Conservation (phyloP, 2,113 vertebrate species). For the Hucho hucho region DNA sequence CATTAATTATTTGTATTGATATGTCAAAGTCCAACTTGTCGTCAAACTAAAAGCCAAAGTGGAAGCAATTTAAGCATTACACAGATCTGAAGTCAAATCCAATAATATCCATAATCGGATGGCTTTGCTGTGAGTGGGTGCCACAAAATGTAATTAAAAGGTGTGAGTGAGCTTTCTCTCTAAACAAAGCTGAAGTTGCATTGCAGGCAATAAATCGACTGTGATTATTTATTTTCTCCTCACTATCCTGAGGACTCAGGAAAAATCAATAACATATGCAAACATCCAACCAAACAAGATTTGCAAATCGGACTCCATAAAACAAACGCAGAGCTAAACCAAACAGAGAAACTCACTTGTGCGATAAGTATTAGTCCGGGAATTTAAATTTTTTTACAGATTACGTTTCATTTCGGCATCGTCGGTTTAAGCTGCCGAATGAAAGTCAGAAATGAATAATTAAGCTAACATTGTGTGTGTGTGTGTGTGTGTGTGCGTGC, state of each 20-base stretch:
- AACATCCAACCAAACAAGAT: conserved; percentile 67
- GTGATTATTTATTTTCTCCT: conserved; percentile 62
- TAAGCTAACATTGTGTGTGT: not conserved
- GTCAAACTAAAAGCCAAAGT: not conserved
- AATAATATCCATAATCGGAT: conserved; percentile 42
- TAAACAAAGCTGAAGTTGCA: conserved; percentile 67
- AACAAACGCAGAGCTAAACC: conserved; percentile 37
- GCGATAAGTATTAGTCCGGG: conserved; percentile 37
- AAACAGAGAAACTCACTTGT: conserved; percentile 34
- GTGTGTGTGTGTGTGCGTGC: too few species aligned
- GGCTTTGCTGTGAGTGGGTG: conserved; percentile 26
- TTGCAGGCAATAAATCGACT: conserved; percentile 56
- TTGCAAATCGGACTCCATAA: conserved; percentile 56
- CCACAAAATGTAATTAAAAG: conserved; percentile 63
- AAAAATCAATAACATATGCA: conserved; percentile 72
- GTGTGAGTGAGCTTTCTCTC: conserved; percentile 19
- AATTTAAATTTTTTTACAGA: conserved; percentile 15
- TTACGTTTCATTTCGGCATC: not conserved
- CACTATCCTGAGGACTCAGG: conserved; percentile 54
- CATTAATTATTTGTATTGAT: too few species aligned
- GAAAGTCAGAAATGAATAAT: not conserved
- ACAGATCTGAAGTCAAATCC: conserved; percentile 30
- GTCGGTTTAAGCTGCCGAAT: not conserved
- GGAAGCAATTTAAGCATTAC: conserved; percentile 19
- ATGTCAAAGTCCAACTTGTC: not conserved